Percentiles rank a stretch among this genome's conserved stretches.
These are phyloP conservation scores for Bungarus multicinctus DNA, from an alignment of 2,113 vertebrate genomes.

Conservation along the genomic window DNA sequence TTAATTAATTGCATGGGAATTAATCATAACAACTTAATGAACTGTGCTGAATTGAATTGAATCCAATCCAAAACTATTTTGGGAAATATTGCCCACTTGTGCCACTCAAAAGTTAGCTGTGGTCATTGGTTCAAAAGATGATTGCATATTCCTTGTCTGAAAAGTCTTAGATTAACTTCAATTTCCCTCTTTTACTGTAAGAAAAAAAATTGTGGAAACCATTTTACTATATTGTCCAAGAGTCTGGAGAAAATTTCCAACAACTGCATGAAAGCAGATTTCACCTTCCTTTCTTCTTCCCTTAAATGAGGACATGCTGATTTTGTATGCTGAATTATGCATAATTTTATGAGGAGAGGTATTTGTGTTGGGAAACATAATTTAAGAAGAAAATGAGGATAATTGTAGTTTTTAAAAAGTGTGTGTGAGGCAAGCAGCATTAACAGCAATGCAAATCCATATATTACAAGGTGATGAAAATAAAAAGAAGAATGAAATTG, in stretches of 20 bases:
- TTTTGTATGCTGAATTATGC: background rate
- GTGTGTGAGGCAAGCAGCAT: background rate
- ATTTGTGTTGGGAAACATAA: background rate
- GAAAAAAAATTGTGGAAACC: background rate
- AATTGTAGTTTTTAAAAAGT: background rate
- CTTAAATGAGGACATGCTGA: background rate
- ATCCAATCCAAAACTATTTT: background rate
- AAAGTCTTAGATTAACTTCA: background rate
- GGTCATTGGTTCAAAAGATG: background rate
- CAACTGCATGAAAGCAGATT: background rate
- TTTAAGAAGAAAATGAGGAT: background rate
- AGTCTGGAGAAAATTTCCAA: background rate
- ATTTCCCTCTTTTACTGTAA: background rate
- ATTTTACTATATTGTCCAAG: background rate
- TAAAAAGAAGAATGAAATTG: background rate
- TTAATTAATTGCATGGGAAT: background rate
- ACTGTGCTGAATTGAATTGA: background rate
- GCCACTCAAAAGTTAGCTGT: background rate
- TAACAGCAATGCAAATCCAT: background rate
- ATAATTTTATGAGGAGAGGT: background rate
- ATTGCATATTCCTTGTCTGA: background rate
- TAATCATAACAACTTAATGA: background rate
- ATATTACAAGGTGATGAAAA: background rate
- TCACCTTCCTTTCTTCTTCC: background rate
- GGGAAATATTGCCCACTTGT: background rate